These are phyloP conservation scores for Lycaon pictus DNA, from an alignment of 2,113 vertebrate genomes.

Conservation along the genomic window DNA sequence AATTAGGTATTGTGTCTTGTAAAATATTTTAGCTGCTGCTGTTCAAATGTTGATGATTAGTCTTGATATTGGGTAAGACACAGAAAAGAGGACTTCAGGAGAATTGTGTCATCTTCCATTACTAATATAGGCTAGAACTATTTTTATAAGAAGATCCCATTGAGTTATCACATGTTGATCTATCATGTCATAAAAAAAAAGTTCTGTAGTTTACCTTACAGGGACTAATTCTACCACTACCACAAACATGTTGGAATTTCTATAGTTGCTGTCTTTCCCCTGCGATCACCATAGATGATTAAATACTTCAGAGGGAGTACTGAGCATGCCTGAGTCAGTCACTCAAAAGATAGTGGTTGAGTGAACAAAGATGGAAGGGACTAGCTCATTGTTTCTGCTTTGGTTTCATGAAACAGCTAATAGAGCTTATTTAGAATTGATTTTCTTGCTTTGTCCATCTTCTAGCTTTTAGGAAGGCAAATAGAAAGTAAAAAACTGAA, in stretches of 20 bases:
- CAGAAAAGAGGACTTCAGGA: slow-evolving; percentile 23
- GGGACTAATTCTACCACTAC: not conserved
- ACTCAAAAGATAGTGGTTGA: not conserved
- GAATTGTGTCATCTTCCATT: not conserved
- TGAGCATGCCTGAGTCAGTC: not conserved
- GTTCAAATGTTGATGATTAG: not conserved
- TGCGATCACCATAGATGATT: not conserved
- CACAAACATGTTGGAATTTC: not conserved
- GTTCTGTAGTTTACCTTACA: not conserved
- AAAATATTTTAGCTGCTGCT: not conserved
- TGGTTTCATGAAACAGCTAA: not conserved
- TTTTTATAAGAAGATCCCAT: not conserved
- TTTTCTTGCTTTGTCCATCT: slow-evolving; percentile 10
- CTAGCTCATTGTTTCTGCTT: not conserved
- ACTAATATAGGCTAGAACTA: not conserved
- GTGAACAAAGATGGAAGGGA: not conserved
- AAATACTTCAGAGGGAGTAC: not conserved
- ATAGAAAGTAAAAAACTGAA: not conserved
- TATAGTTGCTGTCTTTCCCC: not conserved
- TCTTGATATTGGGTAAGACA: slow-evolving; percentile 29
- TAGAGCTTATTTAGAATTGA: slow-evolving; percentile 27
- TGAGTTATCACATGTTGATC: not conserved
- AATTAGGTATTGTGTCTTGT: not conserved
- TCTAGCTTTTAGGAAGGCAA: slow-evolving; percentile 43
- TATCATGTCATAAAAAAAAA: not conserved